Base-by-base conservation (phyloP, 2,113 vertebrate genomes). In the Menidia beryllina region DNA sequence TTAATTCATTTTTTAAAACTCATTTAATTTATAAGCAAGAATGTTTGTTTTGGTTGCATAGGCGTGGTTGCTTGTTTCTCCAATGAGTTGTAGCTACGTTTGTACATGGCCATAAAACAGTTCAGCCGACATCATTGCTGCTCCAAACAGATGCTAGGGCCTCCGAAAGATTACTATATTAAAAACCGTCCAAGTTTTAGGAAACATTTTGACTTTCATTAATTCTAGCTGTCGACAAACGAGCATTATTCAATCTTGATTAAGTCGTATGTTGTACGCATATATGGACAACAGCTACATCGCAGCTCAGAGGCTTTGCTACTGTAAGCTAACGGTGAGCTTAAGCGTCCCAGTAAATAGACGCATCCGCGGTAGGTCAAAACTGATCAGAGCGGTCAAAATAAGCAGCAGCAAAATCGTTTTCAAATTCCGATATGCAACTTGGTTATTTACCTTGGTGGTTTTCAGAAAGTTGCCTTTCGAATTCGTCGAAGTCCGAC, bases 401-500 rank as follows among this genome's bases (percentile, higher is more conserved):
- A 34, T 13, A 1, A n/a, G 56, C 38, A 7, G 7, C 0, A 1
- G 4, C 5, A 5, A 0, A 5, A 1, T 0, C 5, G 12, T 24
- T 58, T 64, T 15, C 2, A 23, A 1, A 11, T 17, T 4, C 15
- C 2, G 7, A 1, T 25, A 1, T 34, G 14, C 0, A 39, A 0
- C 2, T 4, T 1, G 5, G 24, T 17, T 1, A 19, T 48, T 91
- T 88, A 95, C 95, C 94, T 92, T 96, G 95, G 74, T 96, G 96
- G 79, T 97, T 96, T 84, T 96, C 96, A 58, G 95, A 95, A 25
- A 96, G 92, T 85, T 97, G 95, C 79, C 95, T 93, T 88, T 97
- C 95, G 65, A 96, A 96, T 90, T 96, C 95, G 89, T 96, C 95
- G 91, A 95, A 97, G 88, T 97, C 96, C 75, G 95, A 97, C 95